These are phyloP conservation scores for Scarus forsteni DNA, from an alignment of 2,797 vertebrate genomes.

Conservation along the genomic window DNA sequence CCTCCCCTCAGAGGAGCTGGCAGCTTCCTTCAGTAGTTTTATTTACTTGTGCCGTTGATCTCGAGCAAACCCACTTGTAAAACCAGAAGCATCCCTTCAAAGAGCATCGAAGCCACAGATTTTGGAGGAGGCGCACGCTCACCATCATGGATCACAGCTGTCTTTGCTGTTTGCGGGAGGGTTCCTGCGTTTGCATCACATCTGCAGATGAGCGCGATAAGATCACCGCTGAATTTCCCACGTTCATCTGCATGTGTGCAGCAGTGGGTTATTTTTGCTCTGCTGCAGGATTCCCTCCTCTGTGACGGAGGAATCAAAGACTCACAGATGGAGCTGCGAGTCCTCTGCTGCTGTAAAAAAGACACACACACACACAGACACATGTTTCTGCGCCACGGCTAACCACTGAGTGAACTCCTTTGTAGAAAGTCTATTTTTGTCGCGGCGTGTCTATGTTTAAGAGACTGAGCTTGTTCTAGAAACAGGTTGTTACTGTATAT, in stretches of 20 bases:
- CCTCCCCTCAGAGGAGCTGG: too few species aligned
- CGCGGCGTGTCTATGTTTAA: slow-evolving; percentile 58
- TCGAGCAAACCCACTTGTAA: too few species aligned
- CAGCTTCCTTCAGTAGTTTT: too few species aligned
- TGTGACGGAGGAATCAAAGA: slow-evolving; percentile 46
- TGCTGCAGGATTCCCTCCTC: slow-evolving; percentile 67
- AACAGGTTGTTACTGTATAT: slow-evolving; percentile 62
- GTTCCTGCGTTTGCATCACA: slow-evolving; percentile 4
- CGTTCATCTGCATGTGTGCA: slow-evolving; percentile 6
- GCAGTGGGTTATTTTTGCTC: slow-evolving; percentile 1
- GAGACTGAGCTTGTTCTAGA: slow-evolving; percentile 56
- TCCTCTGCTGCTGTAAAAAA: slow-evolving; percentile 31
- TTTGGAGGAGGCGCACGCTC: too few species aligned
- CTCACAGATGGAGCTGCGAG: slow-evolving; percentile 40
- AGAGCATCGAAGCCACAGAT: not conserved
- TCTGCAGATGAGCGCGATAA: slow-evolving; percentile 42
- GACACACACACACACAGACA: slow-evolving; percentile 29
- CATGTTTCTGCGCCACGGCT: slow-evolving; percentile 55
- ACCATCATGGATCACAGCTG: not conserved
- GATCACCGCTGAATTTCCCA: slow-evolving; percentile 29
- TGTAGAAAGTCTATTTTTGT: slow-evolving; percentile 70
- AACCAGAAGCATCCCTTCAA: too few species aligned
- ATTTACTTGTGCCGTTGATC: too few species aligned
- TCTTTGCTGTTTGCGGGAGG: not conserved
- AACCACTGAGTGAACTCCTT: slow-evolving; percentile 61